Evolutionary conservation across 2,888 invertebrate species (phyloP).

Genomic region (Trichopria drosophilae): DNA sequence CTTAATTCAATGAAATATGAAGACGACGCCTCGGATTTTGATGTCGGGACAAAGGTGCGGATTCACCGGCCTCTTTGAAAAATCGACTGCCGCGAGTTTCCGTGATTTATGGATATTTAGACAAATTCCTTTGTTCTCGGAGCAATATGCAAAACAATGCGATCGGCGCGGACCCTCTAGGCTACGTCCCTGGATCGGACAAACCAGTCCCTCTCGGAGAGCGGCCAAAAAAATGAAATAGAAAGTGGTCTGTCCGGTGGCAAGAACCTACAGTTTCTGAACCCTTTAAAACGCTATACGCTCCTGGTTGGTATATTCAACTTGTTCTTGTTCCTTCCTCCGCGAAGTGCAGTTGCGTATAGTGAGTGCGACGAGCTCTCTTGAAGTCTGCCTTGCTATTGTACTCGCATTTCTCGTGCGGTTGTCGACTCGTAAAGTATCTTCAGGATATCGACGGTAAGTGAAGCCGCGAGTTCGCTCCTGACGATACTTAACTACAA

Average conservation of each 20-base stretch:
- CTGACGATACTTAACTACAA: too few relatives aligned
- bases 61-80: too few relatives aligned
- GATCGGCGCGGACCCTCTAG: too few relatives aligned
- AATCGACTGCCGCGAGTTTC: too few relatives aligned
- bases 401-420: constrained; percentile 58
- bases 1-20: too few relatives aligned
- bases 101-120: too few relatives aligned
- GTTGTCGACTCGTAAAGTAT: constrained; percentile 59
- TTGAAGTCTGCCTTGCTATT: constrained; percentile 47
- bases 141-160: too few relatives aligned
- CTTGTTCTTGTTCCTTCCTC: constrained; percentile 48
- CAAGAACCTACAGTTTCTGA: constrained; percentile 49
- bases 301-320: constrained; percentile 34
- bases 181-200: too few relatives aligned
- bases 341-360: constrained; percentile 39
- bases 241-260: constrained; percentile 57
- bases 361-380: constrained; percentile 40
- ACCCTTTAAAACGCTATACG: constrained; percentile 45
- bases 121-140: too few relatives aligned
- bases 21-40: too few relatives aligned
- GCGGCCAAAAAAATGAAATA: constrained; percentile 51
- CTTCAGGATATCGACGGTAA: constrained; percentile 55
- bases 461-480: too few relatives aligned
- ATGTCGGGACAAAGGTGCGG: too few relatives aligned
- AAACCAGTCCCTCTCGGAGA: neutral